These are phyloP conservation scores for Ormyrus labotus DNA, from an alignment of 2,888 invertebrate species.

Conservation along the genomic window DNA sequence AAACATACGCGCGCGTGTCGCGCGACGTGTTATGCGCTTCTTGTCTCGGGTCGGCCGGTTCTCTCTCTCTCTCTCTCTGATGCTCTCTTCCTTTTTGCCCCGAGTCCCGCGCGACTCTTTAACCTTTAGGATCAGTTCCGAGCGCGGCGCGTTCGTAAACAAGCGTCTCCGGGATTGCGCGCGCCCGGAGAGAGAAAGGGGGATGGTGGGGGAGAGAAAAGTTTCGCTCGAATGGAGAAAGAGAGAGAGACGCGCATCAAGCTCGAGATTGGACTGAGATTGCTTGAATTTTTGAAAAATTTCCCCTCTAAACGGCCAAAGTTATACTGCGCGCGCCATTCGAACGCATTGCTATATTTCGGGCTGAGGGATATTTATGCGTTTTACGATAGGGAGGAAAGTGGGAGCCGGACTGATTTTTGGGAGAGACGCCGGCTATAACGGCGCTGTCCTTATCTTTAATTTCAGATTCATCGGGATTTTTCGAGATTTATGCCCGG, in stretches of 20 bases:
- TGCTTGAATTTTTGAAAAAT: slow-evolving; percentile 52
- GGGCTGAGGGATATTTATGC: slow-evolving; percentile 32
- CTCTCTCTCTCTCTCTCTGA: background rate
- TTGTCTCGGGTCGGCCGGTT: background rate
- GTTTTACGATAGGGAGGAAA: slow-evolving; percentile 34
- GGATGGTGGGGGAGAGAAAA: background rate
- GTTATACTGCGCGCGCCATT: background rate
- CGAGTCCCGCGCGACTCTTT: slow-evolving; percentile 48
- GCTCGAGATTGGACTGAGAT: slow-evolving; percentile 39
- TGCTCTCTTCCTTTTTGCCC: background rate
- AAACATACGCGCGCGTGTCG: background rate
- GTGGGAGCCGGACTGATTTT: no score
- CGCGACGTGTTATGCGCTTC: background rate
- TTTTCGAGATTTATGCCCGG: slow-evolving; percentile 2
- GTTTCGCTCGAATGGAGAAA: slow-evolving; percentile 5
- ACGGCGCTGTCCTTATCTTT: background rate
- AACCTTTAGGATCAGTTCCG: slow-evolving; percentile 36
- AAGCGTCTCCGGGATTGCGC: slow-evolving; percentile 7
- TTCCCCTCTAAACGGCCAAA: slow-evolving; percentile 36
- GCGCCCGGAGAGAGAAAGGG: background rate
- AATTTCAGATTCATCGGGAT: slow-evolving; percentile 7
- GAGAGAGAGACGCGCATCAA: slow-evolving; percentile 1
- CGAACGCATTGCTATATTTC: background rate
- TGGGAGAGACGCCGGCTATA: no score
- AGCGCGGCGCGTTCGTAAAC: slow-evolving; percentile 14